Base-by-base conservation (phyloP, 2,113 vertebrate genomes). In the Toxotes jaculatrix region DNA sequence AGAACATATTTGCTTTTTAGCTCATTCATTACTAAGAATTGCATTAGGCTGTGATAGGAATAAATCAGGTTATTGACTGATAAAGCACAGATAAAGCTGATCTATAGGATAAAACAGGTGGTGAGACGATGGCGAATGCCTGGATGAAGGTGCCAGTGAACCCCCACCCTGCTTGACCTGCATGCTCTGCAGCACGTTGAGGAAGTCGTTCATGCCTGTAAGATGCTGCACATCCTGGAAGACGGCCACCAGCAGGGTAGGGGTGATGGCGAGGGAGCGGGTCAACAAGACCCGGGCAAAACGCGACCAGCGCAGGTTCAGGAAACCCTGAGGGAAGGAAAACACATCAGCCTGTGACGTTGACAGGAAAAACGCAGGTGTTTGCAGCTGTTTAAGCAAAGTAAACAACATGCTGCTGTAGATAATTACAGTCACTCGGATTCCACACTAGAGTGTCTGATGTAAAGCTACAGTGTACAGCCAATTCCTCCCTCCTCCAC, bases 171-270 rank as follows among this genome's bases (percentile, higher is more conserved):
- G 57, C 31, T 89, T 84, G 23, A 99, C 98, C 96, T 99, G 97
- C 67, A 98, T 95, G 91, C 97, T 99, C 95, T 98, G 97, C 34
- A 99, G 95, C 11, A 99, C 97, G 0, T 99, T 99, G 1, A 99
- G 92, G 93, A 99, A 98, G 90, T 99, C 96, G 13, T 99, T 99
- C 97, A 99, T 99, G 36, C 97, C 97, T 0, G 97, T 99, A 7
- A 99, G 90, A 87, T 93, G 95, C 14, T 95, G 93, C 0, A 97
- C 94, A 0, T 99, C 96, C 94, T 99, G 95, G 79, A 99, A 99
- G 82, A 98, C 91, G 63, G 98, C 95, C 0, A 99, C 96, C 31
- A 98, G 87, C 68, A 99, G 94, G 0, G 97, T 98, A 56, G 97
- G 97, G 3, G 95, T 94, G 88, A 99, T 94, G 74, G 98, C 97